Evolutionary conservation across 37 sponge, comb jelly and placozoan genomes (phyloP).

Genomic region (Axinella damicornis): DNA sequence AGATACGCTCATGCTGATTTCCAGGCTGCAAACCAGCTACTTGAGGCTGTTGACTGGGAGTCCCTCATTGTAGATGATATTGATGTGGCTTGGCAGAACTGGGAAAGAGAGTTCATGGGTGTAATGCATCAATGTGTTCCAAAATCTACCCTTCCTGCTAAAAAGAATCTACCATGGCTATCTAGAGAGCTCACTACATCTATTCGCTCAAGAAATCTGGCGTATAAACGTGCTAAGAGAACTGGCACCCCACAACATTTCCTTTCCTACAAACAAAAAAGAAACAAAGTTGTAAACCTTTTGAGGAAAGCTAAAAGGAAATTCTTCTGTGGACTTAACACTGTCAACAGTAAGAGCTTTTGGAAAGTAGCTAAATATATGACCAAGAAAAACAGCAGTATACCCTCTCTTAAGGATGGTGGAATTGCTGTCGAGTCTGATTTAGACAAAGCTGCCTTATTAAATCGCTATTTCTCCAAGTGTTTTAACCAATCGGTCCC

Average conservation of each 20-base stretch:
- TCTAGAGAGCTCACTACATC: neutral
- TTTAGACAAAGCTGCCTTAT: too few species aligned
- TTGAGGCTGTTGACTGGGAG: neutral
- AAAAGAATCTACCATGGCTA: constrained; percentile 1
- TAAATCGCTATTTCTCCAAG: too few species aligned
- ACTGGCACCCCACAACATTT: neutral
- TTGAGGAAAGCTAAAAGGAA: neutral
- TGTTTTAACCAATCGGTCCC: too few species aligned
- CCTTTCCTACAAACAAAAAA: neutral
- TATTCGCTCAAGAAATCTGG: neutral
- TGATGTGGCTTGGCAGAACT: constrained; percentile 2
- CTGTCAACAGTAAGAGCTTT: neutral
- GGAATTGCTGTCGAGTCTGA: neutral
- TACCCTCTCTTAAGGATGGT: neutral
- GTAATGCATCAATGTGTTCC: neutral
- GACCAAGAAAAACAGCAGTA: neutral
- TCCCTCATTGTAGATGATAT: neutral
- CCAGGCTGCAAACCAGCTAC: neutral
- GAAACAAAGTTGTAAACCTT: neutral
- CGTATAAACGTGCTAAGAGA: neutral
- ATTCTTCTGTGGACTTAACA: neutral
- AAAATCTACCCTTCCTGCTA: neutral
- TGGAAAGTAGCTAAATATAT: neutral
- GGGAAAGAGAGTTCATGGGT: neutral
- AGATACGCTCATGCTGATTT: neutral